Conservation (phyloP, 2,113 vertebrate species). For the Laterallus jamaicensis region DNA sequence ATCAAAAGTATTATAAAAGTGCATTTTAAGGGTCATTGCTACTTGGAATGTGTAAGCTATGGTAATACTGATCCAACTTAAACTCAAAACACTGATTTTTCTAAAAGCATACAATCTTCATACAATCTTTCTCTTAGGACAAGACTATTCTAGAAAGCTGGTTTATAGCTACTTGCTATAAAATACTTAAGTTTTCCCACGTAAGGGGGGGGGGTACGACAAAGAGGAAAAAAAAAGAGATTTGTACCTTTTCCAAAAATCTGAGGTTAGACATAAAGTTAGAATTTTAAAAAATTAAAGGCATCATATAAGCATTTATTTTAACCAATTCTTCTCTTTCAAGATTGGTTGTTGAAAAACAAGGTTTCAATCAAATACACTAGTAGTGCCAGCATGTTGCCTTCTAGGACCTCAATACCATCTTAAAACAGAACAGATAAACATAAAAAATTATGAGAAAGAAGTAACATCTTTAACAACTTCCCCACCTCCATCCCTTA, state of each 20-base stretch:
- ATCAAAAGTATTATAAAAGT: not conserved
- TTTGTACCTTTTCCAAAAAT: conserved; percentile 78
- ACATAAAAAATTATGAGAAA: conserved; percentile 30
- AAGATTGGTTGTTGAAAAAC: conserved; percentile 55
- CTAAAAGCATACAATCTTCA: no score
- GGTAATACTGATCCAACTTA: not conserved
- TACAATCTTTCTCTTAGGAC: conserved; percentile 41
- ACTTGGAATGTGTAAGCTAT: not conserved
- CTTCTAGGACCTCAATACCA: conserved; percentile 78
- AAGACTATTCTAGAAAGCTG: conserved; percentile 48
- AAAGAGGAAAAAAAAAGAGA: not conserved
- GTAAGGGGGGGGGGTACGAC: not conserved
- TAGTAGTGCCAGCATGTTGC: conserved; percentile 81
- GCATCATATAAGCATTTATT: conserved; percentile 55
- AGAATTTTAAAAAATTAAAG: no score
- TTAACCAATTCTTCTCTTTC: conserved; percentile 54
- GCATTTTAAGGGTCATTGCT: not conserved
- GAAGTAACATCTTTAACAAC: conserved; percentile 72
- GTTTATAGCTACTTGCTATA: conserved; percentile 33
- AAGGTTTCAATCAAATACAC: conserved; percentile 55
- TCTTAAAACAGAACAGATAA: conserved; percentile 64
- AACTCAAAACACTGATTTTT: conserved; percentile 37
- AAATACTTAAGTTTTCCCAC: conserved; percentile 42
- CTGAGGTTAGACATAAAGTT: conserved; percentile 76
- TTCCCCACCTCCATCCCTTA: conserved; percentile 96